These are phyloP conservation scores for Boulengeromyrus knoepffleri DNA, from an alignment of 2,113 vertebrate genomes.

Conservation along the genomic window DNA sequence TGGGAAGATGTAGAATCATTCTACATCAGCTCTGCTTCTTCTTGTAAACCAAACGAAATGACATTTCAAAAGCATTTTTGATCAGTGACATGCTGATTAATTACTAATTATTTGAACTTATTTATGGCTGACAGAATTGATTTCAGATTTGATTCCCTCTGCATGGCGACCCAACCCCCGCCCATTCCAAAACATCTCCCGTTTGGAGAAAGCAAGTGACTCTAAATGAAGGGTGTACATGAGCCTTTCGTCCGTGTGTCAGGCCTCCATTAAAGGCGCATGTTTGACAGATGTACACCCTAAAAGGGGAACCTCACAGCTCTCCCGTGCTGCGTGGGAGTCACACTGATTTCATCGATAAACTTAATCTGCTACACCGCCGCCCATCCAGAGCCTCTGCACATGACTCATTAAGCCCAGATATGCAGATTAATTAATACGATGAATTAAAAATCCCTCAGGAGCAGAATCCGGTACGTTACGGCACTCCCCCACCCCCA, in stretches of 20 bases:
- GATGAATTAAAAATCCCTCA: constrained; percentile 42
- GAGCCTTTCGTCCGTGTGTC: not conserved
- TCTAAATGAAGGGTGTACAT: not conserved
- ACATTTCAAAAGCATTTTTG: not conserved
- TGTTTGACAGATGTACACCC: not conserved
- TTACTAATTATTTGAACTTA: not conserved
- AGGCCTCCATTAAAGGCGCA: not conserved
- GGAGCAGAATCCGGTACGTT: not conserved
- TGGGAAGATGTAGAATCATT: not conserved
- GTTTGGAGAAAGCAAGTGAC: not conserved
- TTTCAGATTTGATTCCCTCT: not conserved
- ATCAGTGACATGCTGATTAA: not conserved
- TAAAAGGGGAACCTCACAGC: not conserved
- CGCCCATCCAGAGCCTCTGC: constrained; percentile 38
- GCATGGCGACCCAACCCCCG: not conserved
- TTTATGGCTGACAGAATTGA: not conserved
- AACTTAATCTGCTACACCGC: constrained; percentile 55
- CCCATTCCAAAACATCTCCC: not conserved
- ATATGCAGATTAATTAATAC: constrained; percentile 57
- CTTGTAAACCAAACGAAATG: not conserved
- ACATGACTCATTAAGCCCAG: constrained; percentile 60
- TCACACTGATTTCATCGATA: constrained; percentile 41
- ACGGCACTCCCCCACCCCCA: not conserved
- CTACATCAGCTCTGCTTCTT: not conserved
- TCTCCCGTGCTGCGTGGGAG: constrained; percentile 13